Percentiles rank a stretch among this genome's conserved stretches.
These are phyloP conservation scores for Porites cylindrica DNA, from an alignment of 92 coral and sea anemone genomes.

Conservation along the genomic window DNA sequence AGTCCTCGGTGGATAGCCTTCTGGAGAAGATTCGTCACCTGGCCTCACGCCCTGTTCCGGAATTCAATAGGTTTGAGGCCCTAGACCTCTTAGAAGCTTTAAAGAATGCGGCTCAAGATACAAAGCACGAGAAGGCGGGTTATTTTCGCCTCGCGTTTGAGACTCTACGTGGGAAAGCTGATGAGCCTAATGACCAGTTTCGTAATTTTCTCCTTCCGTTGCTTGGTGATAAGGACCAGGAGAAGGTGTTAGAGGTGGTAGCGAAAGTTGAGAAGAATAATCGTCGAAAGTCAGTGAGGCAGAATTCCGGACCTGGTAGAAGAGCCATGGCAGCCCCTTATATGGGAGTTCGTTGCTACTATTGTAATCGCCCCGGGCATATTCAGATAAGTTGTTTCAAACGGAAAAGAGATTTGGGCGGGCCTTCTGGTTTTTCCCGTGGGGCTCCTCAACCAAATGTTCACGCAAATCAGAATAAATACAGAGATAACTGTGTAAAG, in stretches of 20 bases:
- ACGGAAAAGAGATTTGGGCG: conserved; percentile 26
- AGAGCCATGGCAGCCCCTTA: conserved; percentile 6
- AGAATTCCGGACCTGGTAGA: not conserved
- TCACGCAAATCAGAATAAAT: not conserved
- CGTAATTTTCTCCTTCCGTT: conserved; percentile 32
- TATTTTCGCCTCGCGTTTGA: conserved; percentile 43
- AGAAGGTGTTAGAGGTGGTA: conserved; percentile 30
- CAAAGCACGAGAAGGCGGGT: not conserved
- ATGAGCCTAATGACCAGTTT: conserved; percentile 35
- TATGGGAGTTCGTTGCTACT: conserved; percentile 8
- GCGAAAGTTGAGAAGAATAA: conserved; percentile 47
- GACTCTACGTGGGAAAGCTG: conserved; percentile 45
- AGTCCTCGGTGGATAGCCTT: conserved; percentile 35
- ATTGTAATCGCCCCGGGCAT: conserved; percentile 30
- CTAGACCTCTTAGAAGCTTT: conserved; percentile 4
- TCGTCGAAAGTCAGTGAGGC: not conserved
- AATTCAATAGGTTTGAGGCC: conserved; percentile 50
- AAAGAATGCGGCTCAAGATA: too few species aligned
- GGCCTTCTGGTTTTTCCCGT: not conserved
- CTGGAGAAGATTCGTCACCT: conserved; percentile 16
- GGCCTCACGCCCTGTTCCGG: conserved; percentile 50
- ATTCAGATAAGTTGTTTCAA: conserved; percentile 29
- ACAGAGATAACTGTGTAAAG: not conserved
- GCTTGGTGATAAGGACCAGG: conserved; percentile 64
- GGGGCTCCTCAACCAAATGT: not conserved